These are phyloP conservation scores for Sicus ferrugineus DNA, from an alignment of 2,888 invertebrate species.

Conservation along the genomic window DNA sequence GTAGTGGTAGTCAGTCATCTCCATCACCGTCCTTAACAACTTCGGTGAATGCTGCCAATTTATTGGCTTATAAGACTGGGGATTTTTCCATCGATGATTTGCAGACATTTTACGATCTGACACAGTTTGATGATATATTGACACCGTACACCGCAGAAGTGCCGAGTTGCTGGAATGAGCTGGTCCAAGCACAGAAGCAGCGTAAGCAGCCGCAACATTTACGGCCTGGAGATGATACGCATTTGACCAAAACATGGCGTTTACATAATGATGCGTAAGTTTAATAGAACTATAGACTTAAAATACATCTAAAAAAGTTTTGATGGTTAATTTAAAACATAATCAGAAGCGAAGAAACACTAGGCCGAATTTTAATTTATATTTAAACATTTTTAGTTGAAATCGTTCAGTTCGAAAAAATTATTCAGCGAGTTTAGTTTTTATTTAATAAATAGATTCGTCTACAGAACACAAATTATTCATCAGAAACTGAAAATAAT, in stretches of 20 bases:
- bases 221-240: slow-evolving; percentile 70
- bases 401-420: no score
- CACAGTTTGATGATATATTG: slow-evolving; percentile 74
- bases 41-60: slow-evolving; percentile 48
- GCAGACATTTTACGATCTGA: slow-evolving; percentile 75
- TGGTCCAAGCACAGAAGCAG: slow-evolving; percentile 90
- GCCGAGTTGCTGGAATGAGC: slow-evolving; percentile 92
- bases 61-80: slow-evolving; percentile 69
- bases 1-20: slow-evolving; percentile 45
- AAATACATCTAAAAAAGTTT: no score
- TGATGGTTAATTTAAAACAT: no score
- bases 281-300: background rate
- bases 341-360: no score
- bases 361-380: no score
- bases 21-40: slow-evolving; percentile 50
- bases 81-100: slow-evolving; percentile 70
- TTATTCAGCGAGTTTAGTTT: no score
- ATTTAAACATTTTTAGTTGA: no score
- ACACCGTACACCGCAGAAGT: slow-evolving; percentile 83
- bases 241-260: slow-evolving; percentile 86
- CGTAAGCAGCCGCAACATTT: slow-evolving; percentile 85
- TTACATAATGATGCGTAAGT: slow-evolving; percentile 81
- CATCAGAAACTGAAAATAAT: no score
- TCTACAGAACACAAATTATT: no score
- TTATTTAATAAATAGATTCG: no score